Evolutionary conservation across 2,113 vertebrate species (phyloP), one percentile per base, ranked within the genome.

Genomic region (Rissa tridactyla): DNA sequence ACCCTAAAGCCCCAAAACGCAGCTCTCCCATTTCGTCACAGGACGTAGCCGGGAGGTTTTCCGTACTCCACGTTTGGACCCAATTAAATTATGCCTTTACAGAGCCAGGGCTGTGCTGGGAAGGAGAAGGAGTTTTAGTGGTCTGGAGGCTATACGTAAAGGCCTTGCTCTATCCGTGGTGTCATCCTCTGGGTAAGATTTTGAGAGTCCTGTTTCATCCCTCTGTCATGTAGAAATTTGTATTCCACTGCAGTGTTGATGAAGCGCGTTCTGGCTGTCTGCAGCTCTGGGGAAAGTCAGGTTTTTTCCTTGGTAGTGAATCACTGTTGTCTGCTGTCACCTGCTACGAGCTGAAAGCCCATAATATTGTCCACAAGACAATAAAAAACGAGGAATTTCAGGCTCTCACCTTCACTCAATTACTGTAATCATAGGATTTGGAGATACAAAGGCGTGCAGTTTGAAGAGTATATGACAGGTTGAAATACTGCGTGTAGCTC

Each of bases 191-290:
- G 73, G 26, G 2, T 52, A 7, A n/a, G 5, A 9, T 46, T 86
- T 71, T 52, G 1, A 36, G 77, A 58, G 60, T 4, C 30, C 16
- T 30, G 0, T 77, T 68, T 23, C 54, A 10, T 40, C n/a, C 2
- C 78, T 22, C 19, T 29, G 51, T 30, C 36, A 5, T 3, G 10
- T 4, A 66, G 58, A 13, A 27, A 61, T 76, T 5, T 19, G 6
- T 25, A 2, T 76, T 23, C n/a, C 12, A 2, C 12, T 15, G 71
- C 40, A 2, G 21, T 3, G 0, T 16, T 5, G 51, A 6, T 9
- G 70, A 9, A 18, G 40, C 9, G 30, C 11, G 0, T 52, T 19
- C 62, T 49, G 76, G 40, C 76, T 70, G 30, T 10, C 65, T 14
- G 8, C 19, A 3, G 25, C 76, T 51, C 61, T 14, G 25, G 54